Evolutionary conservation across 2,113 vertebrate genomes (phyloP).

Genomic region (Cheirogaleus medius): DNA sequence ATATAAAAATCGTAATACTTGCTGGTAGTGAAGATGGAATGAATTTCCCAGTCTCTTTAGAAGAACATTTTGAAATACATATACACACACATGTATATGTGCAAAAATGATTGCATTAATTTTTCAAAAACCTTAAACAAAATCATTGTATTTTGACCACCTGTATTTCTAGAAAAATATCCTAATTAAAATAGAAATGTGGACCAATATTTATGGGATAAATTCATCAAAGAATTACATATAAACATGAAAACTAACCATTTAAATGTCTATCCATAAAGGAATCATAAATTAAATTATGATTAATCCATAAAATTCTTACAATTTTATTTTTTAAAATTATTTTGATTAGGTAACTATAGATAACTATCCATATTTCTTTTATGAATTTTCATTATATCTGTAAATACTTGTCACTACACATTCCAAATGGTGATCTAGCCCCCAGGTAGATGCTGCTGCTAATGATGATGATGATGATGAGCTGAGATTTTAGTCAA

Average conservation of each 20-base stretch:
- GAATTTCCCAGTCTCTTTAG: not conserved
- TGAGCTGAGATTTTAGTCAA: not conserved
- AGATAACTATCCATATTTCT: not conserved
- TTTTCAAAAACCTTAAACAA: not conserved
- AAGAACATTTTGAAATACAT: not conserved
- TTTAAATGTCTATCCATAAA: not conserved
- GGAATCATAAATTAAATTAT: not conserved
- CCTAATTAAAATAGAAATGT: not conserved
- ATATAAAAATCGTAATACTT: not conserved
- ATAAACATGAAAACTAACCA: not conserved
- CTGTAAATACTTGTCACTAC: not conserved
- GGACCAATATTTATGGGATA: not conserved
- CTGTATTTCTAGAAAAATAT: not conserved
- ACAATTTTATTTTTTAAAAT: not conserved
- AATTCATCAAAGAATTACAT: not conserved
- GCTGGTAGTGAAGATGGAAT: not conserved
- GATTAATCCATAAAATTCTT: not conserved
- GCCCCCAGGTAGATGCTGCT: not conserved
- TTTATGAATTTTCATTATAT: not conserved
- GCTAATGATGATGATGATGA: no score
- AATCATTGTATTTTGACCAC: not conserved
- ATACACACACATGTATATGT: no score
- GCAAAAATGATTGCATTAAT: not conserved
- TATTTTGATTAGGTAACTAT: not conserved
- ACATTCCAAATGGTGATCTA: not conserved